A percentile compares a stretch with the other conserved stretches of the same genome.
Evolutionary conservation across 2,797 vertebrate species (phyloP).

Genomic region (Furcifer pardalis): DNA sequence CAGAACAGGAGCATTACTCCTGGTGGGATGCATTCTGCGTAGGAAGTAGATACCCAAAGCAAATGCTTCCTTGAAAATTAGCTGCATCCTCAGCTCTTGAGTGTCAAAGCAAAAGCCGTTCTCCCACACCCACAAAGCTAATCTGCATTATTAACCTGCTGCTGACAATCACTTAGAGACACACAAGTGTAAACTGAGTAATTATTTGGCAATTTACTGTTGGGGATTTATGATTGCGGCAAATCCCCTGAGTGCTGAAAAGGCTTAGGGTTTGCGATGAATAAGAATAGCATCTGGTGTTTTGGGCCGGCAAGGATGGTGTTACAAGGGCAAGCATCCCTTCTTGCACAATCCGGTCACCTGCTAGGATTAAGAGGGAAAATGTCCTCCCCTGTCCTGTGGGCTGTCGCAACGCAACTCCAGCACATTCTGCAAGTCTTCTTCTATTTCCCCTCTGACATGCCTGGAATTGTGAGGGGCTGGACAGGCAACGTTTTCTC

Average conservation of each 20-base stretch:
- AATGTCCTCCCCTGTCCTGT: fast-evolving
- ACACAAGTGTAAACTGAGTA: not conserved
- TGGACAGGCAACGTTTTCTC: slow-evolving; percentile 23
- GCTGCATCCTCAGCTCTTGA: not conserved
- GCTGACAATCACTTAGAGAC: slow-evolving; percentile 12
- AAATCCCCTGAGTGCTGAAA: slow-evolving; percentile 2
- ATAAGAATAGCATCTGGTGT: slow-evolving; percentile 25
- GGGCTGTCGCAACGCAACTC: not conserved
- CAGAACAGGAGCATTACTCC: too few species aligned
- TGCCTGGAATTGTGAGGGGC: slow-evolving; percentile 13
- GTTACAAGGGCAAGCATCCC: not conserved
- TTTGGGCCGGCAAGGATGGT: not conserved
- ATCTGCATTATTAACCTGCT: not conserved
- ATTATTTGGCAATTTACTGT: not conserved
- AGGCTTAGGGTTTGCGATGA: not conserved
- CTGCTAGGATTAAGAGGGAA: slow-evolving; percentile 17
- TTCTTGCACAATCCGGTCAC: slow-evolving; percentile 16
- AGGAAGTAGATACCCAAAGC: too few species aligned
- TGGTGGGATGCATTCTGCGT: too few species aligned
- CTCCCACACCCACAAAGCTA: not conserved
- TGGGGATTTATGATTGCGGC: not conserved
- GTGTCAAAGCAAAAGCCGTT: not conserved
- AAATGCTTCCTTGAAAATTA: not conserved
- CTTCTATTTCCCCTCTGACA: not conserved
- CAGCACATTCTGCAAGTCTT: not conserved